phyloP scores from a whole-genome alignment of 2,797 vertebrate genomes.

The Allobates femoralis region DNA sequence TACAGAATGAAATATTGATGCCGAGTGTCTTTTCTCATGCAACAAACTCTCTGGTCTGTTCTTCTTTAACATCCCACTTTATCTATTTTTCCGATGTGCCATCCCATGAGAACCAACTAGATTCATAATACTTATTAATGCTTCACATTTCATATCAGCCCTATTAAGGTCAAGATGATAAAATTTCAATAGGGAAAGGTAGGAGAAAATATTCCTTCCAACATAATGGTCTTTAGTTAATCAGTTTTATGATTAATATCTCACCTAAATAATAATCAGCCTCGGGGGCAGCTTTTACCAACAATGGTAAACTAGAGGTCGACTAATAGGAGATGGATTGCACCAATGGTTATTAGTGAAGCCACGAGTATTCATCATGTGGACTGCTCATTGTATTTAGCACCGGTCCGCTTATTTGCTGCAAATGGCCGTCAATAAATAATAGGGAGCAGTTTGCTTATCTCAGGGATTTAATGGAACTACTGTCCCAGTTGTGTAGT shows the following conservation, averaged over 20 bases:
- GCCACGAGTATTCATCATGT: constrained; percentile 38
- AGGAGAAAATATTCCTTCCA: constrained; percentile 16
- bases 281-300: constrained; percentile 46
- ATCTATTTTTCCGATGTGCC: constrained; percentile 64
- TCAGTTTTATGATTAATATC: constrained; percentile 48
- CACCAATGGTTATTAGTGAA: constrained; percentile 41
- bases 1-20: constrained; percentile 81
- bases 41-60: constrained; percentile 74
- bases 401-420: constrained; percentile 14
- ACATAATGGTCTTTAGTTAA: constrained; percentile 48
- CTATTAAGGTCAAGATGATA: constrained; percentile 49
- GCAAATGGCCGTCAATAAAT: constrained; percentile 40
- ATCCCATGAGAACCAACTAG: constrained; percentile 65
- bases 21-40: constrained; percentile 74
- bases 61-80: constrained; percentile 65
- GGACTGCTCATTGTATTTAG: constrained; percentile 32
- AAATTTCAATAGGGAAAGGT: constrained; percentile 33
- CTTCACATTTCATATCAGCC: constrained; percentile 16
- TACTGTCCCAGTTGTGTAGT: constrained; percentile 18
- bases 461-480: constrained; percentile 45
- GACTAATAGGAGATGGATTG: constrained; percentile 52
- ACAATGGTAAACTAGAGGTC: constrained; percentile 46
- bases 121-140: constrained; percentile 31
- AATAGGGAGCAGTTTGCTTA: constrained; percentile 34
- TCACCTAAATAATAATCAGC: constrained; percentile 38